phyloP scores from a whole-genome alignment of 2,113 vertebrate genomes.

The Patagioenas fasciata region DNA sequence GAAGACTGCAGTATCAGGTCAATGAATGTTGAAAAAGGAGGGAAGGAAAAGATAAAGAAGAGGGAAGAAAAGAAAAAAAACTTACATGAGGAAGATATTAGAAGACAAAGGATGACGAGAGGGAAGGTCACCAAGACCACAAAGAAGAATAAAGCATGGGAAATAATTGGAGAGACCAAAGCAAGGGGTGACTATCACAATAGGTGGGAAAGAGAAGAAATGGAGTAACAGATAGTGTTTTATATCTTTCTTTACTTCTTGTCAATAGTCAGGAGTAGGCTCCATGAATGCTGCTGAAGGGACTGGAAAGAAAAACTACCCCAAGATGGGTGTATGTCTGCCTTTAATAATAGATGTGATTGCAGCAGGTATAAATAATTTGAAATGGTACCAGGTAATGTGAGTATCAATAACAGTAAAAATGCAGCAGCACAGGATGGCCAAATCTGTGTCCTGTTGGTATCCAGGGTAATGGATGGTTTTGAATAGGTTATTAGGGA shows the following conservation, averaged over 20 bases:
- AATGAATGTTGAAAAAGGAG: not conserved
- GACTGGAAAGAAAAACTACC: not conserved
- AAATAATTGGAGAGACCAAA: not conserved
- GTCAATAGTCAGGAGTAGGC: not conserved
- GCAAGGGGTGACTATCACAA: not conserved
- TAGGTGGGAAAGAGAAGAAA: not conserved
- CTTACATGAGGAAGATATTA: not conserved
- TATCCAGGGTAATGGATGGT: constrained; percentile 12
- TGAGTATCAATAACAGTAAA: constrained; percentile 48
- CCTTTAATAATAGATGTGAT: constrained; percentile 45
- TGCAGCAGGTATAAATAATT: constrained; percentile 10
- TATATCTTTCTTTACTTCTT: not conserved
- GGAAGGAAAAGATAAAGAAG: not conserved
- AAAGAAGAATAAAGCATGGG: not conserved
- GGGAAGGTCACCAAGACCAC: not conserved
- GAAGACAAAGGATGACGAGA: not conserved
- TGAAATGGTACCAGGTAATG: constrained; percentile 9
- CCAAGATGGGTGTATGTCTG: not conserved
- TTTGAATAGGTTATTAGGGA: constrained; percentile 38
- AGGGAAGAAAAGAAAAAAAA: not conserved
- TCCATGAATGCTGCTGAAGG: not conserved
- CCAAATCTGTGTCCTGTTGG: not conserved
- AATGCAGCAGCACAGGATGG: constrained; percentile 49
- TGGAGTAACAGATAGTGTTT: not conserved
- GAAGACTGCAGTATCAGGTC: not conserved